Evolutionary conservation across 2,888 invertebrate species (phyloP).

Genomic region (Dynastes hyllus): DNA sequence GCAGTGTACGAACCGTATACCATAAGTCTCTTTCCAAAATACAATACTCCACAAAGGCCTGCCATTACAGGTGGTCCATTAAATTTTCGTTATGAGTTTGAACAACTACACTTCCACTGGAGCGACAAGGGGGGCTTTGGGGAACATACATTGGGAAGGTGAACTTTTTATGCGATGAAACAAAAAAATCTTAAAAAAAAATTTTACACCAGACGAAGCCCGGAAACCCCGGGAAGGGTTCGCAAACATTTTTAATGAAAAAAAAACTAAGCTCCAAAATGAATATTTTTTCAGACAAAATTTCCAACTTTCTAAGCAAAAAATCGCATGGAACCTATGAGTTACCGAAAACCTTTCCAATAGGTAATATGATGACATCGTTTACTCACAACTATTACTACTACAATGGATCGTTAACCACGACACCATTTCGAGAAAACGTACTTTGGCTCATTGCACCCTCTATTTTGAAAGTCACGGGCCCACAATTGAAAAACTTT

Average conservation of each 20-base stretch:
- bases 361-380: background rate
- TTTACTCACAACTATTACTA: background rate
- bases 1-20: conserved; percentile 79
- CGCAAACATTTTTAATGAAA: conserved; percentile 54
- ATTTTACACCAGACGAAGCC: conserved; percentile 52
- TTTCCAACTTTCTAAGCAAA: background rate
- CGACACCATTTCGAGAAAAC: background rate
- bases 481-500: background rate
- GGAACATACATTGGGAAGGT: too few relatives aligned
- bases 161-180: too few relatives aligned
- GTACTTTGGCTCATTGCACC: background rate
- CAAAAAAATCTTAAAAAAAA: conserved; percentile 73
- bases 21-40: conserved; percentile 66
- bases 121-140: too few relatives aligned
- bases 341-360: background rate
- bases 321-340: background rate
- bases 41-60: conserved; percentile 27
- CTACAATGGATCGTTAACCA: background rate
- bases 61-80: conserved; percentile 74
- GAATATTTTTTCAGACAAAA: conserved; percentile 1
- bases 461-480: background rate
- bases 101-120: conserved; percentile 83
- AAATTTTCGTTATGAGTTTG: conserved; percentile 75
- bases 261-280: conserved; percentile 43
- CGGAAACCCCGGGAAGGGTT: conserved; percentile 50